Conservation (phyloP, 2,113 vertebrate genomes). For the Upupa epops region DNA sequence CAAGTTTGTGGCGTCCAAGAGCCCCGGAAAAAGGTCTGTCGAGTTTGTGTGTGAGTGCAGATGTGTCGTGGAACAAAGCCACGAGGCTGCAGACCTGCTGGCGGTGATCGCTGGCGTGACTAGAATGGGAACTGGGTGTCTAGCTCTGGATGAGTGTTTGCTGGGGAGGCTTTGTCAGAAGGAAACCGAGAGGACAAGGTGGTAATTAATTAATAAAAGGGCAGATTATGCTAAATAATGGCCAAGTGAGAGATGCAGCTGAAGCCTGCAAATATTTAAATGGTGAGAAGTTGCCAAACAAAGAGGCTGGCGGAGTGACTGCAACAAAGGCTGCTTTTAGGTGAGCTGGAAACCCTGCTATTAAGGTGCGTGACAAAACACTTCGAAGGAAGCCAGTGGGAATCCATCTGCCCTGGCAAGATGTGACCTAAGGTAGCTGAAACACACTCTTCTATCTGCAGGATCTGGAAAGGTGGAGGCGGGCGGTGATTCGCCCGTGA, state of each 20-base stretch:
- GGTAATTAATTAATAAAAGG: neutral
- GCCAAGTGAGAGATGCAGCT: neutral
- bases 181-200: neutral
- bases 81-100: neutral
- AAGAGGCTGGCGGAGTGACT: slow-evolving; percentile 21
- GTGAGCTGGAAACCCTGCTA: slow-evolving; percentile 30
- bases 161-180: neutral
- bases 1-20: slow-evolving; percentile 47
- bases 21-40: neutral
- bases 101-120: neutral
- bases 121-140: neutral
- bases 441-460: slow-evolving; percentile 30
- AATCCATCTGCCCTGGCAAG: slow-evolving; percentile 9
- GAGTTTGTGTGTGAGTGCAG: neutral
- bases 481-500: neutral
- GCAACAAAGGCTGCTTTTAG: slow-evolving; percentile 41
- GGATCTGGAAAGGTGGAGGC: slow-evolving; percentile 3
- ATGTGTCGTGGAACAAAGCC: slow-evolving; percentile 6
- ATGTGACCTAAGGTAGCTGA: slow-evolving; percentile 50
- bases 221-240: slow-evolving; percentile 6
- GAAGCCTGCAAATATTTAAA: slow-evolving; percentile 50
- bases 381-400: neutral
- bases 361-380: slow-evolving; percentile 27
- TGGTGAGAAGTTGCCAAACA: slow-evolving; percentile 30
- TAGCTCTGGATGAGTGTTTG: neutral